A percentile compares a stretch with the other conserved stretches of the same genome.
Evolutionary conservation across 2,797 vertebrate species (phyloP).

Genomic region (Eulemur mongoz): DNA sequence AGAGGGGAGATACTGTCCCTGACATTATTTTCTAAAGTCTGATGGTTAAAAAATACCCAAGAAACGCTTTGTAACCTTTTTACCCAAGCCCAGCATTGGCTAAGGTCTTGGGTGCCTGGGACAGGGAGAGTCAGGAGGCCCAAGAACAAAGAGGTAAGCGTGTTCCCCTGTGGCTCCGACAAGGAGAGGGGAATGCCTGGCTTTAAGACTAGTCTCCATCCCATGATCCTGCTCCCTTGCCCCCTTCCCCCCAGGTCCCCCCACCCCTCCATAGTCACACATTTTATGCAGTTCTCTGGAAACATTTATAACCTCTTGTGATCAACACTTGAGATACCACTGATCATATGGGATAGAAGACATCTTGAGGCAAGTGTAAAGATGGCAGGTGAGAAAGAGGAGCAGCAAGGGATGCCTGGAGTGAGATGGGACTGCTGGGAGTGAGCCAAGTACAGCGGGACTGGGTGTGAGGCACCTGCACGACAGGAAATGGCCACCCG

Average conservation of each 20-base stretch:
- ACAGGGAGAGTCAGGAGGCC: background rate
- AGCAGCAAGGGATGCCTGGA: background rate
- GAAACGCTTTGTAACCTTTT: background rate
- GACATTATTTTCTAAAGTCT: background rate
- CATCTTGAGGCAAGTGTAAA: constrained; percentile 32
- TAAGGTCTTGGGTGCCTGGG: background rate
- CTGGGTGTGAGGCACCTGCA: background rate
- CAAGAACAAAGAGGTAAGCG: background rate
- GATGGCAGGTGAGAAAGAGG: constrained; percentile 1
- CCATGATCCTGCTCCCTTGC: background rate
- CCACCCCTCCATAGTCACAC: background rate
- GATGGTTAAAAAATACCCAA: background rate
- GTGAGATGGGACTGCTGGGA: background rate
- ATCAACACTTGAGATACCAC: background rate
- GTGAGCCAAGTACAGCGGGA: background rate
- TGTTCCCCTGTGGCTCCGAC: background rate
- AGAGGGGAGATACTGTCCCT: background rate
- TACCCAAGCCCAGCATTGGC: background rate
- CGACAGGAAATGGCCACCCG: background rate
- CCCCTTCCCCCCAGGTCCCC: background rate
- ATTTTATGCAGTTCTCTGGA: background rate
- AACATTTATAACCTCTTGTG: background rate
- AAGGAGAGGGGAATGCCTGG: too few relatives aligned
- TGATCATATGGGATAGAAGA: background rate
- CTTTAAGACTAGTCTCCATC: background rate